A percentile compares a stretch with the other conserved stretches of the same genome.
Evolutionary conservation across 2,888 invertebrate genomes (phyloP).

Genomic region (Scaptodrosophila latifasciaeformis): DNA sequence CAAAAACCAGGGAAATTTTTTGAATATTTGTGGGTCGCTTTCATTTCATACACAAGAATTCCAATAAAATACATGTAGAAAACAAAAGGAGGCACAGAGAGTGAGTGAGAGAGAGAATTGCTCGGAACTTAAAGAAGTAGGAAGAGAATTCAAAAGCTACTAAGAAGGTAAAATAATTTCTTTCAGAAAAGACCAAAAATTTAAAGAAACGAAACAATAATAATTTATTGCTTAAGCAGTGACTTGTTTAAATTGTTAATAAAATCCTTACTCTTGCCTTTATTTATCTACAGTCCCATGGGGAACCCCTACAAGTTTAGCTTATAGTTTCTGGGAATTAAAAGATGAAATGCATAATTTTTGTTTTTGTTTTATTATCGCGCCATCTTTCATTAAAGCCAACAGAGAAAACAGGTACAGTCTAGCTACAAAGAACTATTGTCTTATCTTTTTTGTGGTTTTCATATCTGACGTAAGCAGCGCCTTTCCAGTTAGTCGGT

Average conservation of each 20-base stretch:
- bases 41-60: slow-evolving; percentile 45
- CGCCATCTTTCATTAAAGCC: too few relatives aligned
- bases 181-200: not conserved
- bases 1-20: slow-evolving; percentile 44
- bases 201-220: not conserved
- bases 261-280: too few relatives aligned
- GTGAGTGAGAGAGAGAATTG: not conserved
- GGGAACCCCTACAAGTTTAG: too few relatives aligned
- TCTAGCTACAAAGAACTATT: not conserved
- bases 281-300: too few relatives aligned
- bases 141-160: not conserved
- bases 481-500: too few relatives aligned
- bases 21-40: slow-evolving; percentile 49
- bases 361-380: too few relatives aligned
- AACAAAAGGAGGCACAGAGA: slow-evolving; percentile 39
- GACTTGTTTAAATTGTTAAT: too few relatives aligned
- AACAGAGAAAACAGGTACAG: not conserved
- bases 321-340: too few relatives aligned
- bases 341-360: too few relatives aligned
- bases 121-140: not conserved
- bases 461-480: too few relatives aligned
- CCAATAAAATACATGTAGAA: slow-evolving; percentile 55
- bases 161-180: not conserved
- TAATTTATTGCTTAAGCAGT: too few relatives aligned
- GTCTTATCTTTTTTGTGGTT: too few relatives aligned